Conservation (phyloP, 1,140 invertebrate genomes). For the Hypsibius dujardini region DNA sequence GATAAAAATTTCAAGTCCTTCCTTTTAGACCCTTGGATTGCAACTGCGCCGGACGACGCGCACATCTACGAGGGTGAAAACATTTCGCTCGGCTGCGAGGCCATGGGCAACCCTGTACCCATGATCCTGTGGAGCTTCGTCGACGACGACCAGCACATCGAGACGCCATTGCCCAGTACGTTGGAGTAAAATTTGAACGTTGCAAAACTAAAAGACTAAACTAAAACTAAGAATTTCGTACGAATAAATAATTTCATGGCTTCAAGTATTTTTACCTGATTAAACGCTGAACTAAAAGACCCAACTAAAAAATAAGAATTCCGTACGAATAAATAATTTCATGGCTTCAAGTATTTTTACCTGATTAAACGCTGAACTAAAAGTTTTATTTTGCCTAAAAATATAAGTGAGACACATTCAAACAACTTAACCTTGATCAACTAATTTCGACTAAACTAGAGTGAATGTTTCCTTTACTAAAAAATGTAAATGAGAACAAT, state of each 20-base stretch:
- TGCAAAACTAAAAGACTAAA: too few species aligned
- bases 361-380: too few species aligned
- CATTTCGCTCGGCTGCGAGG: conserved; percentile 43
- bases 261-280: neutral
- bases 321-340: conserved; percentile 17
- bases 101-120: conserved; percentile 43
- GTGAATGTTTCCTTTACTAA: too few species aligned
- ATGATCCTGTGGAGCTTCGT: conserved; percentile 40
- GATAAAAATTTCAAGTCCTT: too few species aligned
- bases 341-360: too few species aligned
- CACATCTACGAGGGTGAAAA: conserved; percentile 19
- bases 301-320: neutral
- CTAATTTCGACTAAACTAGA: too few species aligned
- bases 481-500: too few species aligned
- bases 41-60: conserved; percentile 23
- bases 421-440: too few species aligned
- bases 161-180: neutral
- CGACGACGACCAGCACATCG: conserved; percentile 10
- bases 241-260: neutral
- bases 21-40: conserved; percentile 32
- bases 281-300: neutral
- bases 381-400: too few species aligned
- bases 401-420: too few species aligned
- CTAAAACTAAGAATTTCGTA: neutral
- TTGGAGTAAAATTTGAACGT: too few species aligned